phyloP scores from a whole-genome alignment of 2,888 invertebrate genomes.

The Teinopalpus imperialis region DNA sequence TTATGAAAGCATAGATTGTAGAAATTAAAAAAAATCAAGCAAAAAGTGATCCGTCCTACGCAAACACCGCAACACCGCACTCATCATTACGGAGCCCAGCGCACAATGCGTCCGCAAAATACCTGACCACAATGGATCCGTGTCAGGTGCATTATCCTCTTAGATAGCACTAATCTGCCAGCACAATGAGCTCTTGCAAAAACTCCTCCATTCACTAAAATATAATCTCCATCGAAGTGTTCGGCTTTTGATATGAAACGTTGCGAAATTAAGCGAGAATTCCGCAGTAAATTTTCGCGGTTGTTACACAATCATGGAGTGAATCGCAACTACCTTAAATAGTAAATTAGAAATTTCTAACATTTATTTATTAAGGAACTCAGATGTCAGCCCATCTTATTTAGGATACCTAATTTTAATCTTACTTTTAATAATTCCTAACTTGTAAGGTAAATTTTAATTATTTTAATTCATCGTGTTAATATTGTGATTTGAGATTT shows the following conservation, averaged over 20 bases:
- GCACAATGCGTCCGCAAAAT: conserved; percentile 30
- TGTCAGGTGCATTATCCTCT: conserved; percentile 76
- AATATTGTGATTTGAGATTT: no score
- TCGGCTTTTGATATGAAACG: conserved; percentile 26
- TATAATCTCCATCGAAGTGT: conserved; percentile 65
- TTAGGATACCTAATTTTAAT: no score
- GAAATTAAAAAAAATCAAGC: no score
- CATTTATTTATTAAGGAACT: no score
- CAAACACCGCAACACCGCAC: conserved; percentile 14
- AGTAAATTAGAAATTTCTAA: no score
- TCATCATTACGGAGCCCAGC: not conserved
- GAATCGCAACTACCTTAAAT: no score
- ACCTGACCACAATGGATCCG: conserved; percentile 59
- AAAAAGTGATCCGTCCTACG: conserved; percentile 22
- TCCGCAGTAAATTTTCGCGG: conserved; percentile 53
- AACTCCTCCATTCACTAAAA: conserved; percentile 64
- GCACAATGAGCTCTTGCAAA: conserved; percentile 55
- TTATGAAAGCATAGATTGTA: no score
- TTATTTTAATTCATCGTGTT: no score
- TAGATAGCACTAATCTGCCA: conserved; percentile 59
- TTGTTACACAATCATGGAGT: conserved; percentile 55
- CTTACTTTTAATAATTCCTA: no score
- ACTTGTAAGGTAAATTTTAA: no score
- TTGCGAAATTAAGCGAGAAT: conserved; percentile 30
- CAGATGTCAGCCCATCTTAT: no score